Evolutionary conservation across 2,888 invertebrate genomes (phyloP), one percentile per base, ranked within the genome.

Genomic region (Parnassius glacialis): DNA sequence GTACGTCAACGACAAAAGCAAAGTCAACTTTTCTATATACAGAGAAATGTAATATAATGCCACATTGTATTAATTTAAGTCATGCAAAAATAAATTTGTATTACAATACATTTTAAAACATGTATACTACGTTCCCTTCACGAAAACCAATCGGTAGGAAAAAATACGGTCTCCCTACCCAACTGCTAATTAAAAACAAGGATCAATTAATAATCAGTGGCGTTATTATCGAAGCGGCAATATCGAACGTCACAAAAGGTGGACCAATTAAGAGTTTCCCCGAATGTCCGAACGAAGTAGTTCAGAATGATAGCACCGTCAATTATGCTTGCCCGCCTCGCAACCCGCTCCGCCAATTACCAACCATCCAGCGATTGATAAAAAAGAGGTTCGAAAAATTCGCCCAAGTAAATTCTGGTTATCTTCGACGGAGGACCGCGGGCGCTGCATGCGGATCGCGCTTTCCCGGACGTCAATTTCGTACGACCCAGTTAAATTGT

Each of bases 181-280:
- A 77, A 77, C 79, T 81, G 78, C 75, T 84, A 85, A 89, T 88
- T 85, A 86, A 87, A 85, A 81, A 70, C 77, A 85, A 85, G 79
- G 82, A 87, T 81, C 85, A 85, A 85, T 83, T 85, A 88, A 89
- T 87, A 87, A 88, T 87, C 83, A 83, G 74, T 72, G 73, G 74
- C 81, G 83, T 87, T 87, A 90, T 85, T 88, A 89, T 87, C 83
- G 79, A 79, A 81, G 87, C 90, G 89, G 89, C 83, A 77, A 85
- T 87, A 88, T 84, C 84, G 82, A 74, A 83, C 82, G 83, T 86
- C 84, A 87, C 88, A 89, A 89, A 89, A 86, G 85, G 84, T 85
- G 83, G 78, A 85, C 90, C 90, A 91, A 90, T 91, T 90, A 91
- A 90, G 81, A 88, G 80, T 90, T 91, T 90, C 89, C 87, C 83